Base-by-base conservation (phyloP, 2,113 vertebrate species). In the Cercocebus atys region DNA sequence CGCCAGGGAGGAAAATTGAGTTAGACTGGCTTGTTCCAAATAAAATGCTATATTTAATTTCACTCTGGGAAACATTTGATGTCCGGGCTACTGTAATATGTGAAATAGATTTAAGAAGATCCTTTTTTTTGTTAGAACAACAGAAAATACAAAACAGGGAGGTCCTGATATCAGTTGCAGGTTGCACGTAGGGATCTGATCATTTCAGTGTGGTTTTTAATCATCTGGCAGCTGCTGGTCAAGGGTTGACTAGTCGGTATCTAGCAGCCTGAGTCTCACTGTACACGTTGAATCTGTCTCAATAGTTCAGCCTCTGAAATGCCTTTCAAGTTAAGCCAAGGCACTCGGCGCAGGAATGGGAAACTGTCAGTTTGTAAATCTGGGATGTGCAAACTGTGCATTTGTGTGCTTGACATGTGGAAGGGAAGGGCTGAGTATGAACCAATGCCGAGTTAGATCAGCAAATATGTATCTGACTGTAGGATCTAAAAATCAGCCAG, bases 1-100 rank as follows among this genome's bases (percentile, higher is more conserved):
- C 68, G 78, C 45, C 45, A 73, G 78, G 50, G 66, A 79, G 57
- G 89, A 68, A 86, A 96, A 97, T n/a, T 0, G 11, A 97, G 84
- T 88, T 83, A 97, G 94, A 45, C 64, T n/a, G 84, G 40, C 47
- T 80, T 80, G 61, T 68, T 96, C 85, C 88, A 97, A 95, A 94
- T 97, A 97, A 97, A 97, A 86, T 84, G 85, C 64, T 89, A 17
- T 87, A 89, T 98, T 98, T 98, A 97, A 94, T 96, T 94, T 95
- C 81, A 89, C 80, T 97, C n/a, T 97, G 97, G 92, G 96, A 98
- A 96, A 38, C 78, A 90, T 93, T 98, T 70, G 91, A 59, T 91
- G 97, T 97, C 96, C 64, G n/a, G 95, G 81, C 16, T 81, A 27
- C 32, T 95, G 32, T 70, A 80, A 72, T 92, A 92, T 4, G 30